Percentiles rank a stretch among this genome's conserved stretches.
Evolutionary conservation across 2,888 invertebrate genomes (phyloP).

Genomic region (Drosophila subquinaria): DNA sequence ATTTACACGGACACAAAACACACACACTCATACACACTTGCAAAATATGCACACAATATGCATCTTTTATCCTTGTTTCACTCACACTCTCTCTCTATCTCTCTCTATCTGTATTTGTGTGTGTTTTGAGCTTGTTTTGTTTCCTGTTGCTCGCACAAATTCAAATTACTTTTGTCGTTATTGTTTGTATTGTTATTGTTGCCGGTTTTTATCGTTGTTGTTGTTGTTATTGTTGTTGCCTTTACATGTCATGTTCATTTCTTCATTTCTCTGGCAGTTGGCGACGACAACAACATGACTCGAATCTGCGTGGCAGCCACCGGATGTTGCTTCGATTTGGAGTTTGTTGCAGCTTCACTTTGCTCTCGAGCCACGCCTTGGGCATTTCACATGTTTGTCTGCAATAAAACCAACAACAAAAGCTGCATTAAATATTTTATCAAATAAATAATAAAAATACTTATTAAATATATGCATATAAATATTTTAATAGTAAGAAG

Average conservation of each 20-base stretch:
- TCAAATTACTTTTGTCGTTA: conserved; percentile 71
- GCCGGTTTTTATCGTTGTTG: conserved; percentile 7
- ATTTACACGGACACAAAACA: conserved; percentile 62
- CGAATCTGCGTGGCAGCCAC: conserved; percentile 45
- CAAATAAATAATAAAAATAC: neutral
- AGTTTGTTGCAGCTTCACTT: conserved; percentile 44
- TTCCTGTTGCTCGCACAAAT: conserved; percentile 64
- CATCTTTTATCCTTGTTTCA: conserved; percentile 30
- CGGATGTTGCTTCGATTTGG: conserved; percentile 49
- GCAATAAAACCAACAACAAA: conserved; percentile 46
- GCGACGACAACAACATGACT: conserved; percentile 44
- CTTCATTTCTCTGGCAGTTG: conserved; percentile 48
- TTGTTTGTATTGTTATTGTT: conserved; percentile 56
- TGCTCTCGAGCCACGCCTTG: conserved; percentile 51
- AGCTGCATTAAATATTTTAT: neutral
- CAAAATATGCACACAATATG: conserved; percentile 70
- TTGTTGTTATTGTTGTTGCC: conserved; percentile 29
- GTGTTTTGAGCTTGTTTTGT: conserved; percentile 39
- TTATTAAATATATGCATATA: conserved; percentile 1
- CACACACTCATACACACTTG: conserved; percentile 28
- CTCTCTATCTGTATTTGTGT: conserved; percentile 4
- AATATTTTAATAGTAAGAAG: neutral
- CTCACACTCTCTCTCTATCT: neutral
- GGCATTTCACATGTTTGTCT: conserved; percentile 69
- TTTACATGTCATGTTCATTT: conserved; percentile 54